These are phyloP conservation scores for Beaufortia kweichowensis DNA, from an alignment of 2,113 vertebrate genomes.

Conservation along the genomic window DNA sequence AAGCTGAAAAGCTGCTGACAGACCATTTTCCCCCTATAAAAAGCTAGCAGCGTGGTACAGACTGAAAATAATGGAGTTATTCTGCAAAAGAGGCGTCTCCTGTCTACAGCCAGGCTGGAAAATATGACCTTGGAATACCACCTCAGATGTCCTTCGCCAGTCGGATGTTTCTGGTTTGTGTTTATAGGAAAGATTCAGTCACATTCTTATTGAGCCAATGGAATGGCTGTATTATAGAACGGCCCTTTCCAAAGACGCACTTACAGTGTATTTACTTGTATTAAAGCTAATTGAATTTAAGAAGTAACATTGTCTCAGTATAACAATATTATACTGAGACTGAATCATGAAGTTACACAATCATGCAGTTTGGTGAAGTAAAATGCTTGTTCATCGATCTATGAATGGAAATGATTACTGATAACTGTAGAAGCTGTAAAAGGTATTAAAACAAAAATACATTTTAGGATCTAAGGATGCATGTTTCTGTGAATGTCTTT, in stretches of 20 bases:
- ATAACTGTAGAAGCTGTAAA: too few relatives aligned
- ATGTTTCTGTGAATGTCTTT: too few relatives aligned
- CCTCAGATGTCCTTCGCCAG: not conserved
- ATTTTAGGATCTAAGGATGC: too few relatives aligned
- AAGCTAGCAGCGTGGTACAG: not conserved
- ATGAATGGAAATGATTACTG: too few relatives aligned
- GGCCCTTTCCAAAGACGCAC: not conserved
- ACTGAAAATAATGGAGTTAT: constrained; percentile 31
- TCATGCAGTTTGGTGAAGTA: not conserved
- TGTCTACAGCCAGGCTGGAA: constrained; percentile 40
- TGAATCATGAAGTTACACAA: not conserved
- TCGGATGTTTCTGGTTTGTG: constrained; percentile 33
- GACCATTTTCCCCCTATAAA: not conserved
- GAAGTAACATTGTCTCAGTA: not conserved
- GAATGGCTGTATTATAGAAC: not conserved
- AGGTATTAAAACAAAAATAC: too few relatives aligned
- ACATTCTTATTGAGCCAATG: constrained; percentile 25
- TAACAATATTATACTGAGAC: not conserved
- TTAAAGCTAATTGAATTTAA: not conserved
- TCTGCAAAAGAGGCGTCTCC: not conserved
- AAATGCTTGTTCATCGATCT: too few relatives aligned
- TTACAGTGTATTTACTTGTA: not conserved
- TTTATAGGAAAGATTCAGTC: constrained; percentile 60
- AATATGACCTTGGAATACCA: constrained; percentile 40
- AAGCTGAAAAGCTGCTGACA: not conserved